Evolutionary conservation across 2,888 invertebrate genomes (phyloP).

Genomic region (Cryptocephalus moraei): DNA sequence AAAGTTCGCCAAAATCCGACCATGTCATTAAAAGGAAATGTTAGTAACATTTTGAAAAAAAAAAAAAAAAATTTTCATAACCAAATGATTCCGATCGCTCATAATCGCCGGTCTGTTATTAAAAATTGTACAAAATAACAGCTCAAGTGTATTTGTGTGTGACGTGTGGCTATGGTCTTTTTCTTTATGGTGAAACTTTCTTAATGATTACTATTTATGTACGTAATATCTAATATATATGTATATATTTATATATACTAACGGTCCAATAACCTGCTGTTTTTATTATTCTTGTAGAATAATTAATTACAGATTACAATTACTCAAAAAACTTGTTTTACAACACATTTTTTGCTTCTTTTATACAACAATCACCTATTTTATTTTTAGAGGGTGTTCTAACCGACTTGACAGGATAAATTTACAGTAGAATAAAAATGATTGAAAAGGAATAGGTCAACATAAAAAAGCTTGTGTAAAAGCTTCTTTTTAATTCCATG

Average conservation of each 20-base stretch:
- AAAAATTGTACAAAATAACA: not conserved
- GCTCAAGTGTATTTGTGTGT: not conserved
- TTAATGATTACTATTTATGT: slow-evolving; percentile 5
- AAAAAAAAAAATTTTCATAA: too few relatives aligned
- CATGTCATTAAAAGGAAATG: too few relatives aligned
- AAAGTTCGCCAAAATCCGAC: too few relatives aligned
- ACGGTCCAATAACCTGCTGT: slow-evolving; percentile 21
- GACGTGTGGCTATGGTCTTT: slow-evolving; percentile 1
- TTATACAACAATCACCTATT: slow-evolving; percentile 13
- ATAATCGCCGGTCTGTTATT: not conserved
- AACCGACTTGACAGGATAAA: slow-evolving; percentile 13
- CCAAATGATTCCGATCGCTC: too few relatives aligned
- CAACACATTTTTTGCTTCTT: not conserved
- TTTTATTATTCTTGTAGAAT: slow-evolving; percentile 7
- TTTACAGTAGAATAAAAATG: slow-evolving; percentile 7
- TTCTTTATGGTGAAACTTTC: not conserved
- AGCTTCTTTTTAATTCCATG: too few relatives aligned
- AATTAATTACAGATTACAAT: slow-evolving; percentile 1
- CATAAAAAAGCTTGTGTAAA: too few relatives aligned
- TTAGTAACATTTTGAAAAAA: too few relatives aligned
- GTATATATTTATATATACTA: slow-evolving; percentile 5
- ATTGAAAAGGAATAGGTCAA: too few relatives aligned
- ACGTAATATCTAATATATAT: too few relatives aligned
- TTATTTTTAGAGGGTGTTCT: slow-evolving; percentile 3
- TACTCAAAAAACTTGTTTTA: not conserved